Percentiles rank a stretch among this genome's conserved stretches.
Conservation (phyloP, 1,140 invertebrate species). For the Euwallacea similis region DNA sequence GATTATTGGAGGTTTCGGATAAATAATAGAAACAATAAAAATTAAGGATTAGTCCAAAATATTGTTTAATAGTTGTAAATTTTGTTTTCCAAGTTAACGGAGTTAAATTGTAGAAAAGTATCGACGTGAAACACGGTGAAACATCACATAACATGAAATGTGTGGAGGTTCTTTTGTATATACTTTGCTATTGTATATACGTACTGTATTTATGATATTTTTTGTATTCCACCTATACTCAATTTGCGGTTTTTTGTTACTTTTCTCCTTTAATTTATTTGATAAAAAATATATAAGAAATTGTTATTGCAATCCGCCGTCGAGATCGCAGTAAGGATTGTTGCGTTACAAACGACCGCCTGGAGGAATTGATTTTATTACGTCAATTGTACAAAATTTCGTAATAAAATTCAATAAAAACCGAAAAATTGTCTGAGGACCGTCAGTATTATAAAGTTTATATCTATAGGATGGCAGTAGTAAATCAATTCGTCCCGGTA, state of each 20-base stretch:
- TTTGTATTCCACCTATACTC: slow-evolving; percentile 35
- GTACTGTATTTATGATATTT: slow-evolving; percentile 39
- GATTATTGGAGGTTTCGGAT: neutral
- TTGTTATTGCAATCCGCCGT: slow-evolving; percentile 30
- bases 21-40: neutral
- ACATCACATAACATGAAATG: slow-evolving; percentile 21
- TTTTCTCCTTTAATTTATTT: slow-evolving; percentile 41
- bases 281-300: slow-evolving; percentile 30
- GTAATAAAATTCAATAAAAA: slow-evolving; percentile 45
- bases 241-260: slow-evolving; percentile 36
- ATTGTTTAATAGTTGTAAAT: slow-evolving; percentile 25
- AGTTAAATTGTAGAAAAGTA: slow-evolving; percentile 9
- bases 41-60: slow-evolving; percentile 1
- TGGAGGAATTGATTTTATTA: slow-evolving; percentile 21
- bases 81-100: neutral
- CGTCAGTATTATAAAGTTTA: slow-evolving; percentile 48
- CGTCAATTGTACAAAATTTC: slow-evolving; percentile 49
- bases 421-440: slow-evolving; percentile 38
- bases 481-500: slow-evolving; percentile 5
- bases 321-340: slow-evolving; percentile 33
- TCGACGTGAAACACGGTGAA: neutral
- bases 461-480: slow-evolving; percentile 9
- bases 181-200: slow-evolving; percentile 34
- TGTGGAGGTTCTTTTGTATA: slow-evolving; percentile 31
- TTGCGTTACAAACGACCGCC: slow-evolving; percentile 7